Conservation (phyloP, 1,140 invertebrate species). For the Neelides sp. region DNA sequence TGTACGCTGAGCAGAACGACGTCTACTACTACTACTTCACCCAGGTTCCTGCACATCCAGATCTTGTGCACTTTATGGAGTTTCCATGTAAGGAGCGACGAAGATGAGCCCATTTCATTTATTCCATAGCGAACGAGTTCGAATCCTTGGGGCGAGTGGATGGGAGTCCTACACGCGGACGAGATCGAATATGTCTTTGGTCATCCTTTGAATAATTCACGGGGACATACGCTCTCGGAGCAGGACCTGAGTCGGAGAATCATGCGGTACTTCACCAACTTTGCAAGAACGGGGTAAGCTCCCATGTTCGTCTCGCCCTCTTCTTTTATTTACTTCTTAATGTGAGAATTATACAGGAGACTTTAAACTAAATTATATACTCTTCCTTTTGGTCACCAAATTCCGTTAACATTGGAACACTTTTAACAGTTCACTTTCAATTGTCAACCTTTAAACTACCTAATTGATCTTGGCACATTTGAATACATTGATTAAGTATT, state of each 20-base stretch:
- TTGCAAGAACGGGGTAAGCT: constrained; percentile 71
- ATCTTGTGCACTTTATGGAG: background rate
- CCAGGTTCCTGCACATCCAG: constrained; percentile 48
- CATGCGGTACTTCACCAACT: constrained; percentile 72
- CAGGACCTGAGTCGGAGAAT: constrained; percentile 69
- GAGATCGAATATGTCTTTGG: constrained; percentile 95
- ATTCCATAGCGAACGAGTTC: constrained; percentile 71
- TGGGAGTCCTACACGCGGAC: constrained; percentile 93
- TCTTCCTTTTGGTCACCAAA: too few species aligned
- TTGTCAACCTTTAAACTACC: too few species aligned
- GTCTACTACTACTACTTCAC: constrained; percentile 86
- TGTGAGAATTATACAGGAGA: too few species aligned
- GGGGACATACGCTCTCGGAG: constrained; percentile 44
- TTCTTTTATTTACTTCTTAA: constrained; percentile 1
- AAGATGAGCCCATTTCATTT: constrained; percentile 38
- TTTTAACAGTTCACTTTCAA: too few species aligned
- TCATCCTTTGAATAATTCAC: constrained; percentile 69
- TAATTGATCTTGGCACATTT: too few species aligned
- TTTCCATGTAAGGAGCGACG: too few species aligned
- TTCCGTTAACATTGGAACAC: too few species aligned
- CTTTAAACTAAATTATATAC: too few species aligned
- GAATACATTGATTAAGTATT: too few species aligned
- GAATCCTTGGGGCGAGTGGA: constrained; percentile 88
- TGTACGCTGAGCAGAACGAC: constrained; percentile 63
- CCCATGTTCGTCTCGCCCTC: background rate